These are phyloP conservation scores for Theristicus caerulescens DNA, from an alignment of 2,113 vertebrate genomes.

Conservation along the genomic window DNA sequence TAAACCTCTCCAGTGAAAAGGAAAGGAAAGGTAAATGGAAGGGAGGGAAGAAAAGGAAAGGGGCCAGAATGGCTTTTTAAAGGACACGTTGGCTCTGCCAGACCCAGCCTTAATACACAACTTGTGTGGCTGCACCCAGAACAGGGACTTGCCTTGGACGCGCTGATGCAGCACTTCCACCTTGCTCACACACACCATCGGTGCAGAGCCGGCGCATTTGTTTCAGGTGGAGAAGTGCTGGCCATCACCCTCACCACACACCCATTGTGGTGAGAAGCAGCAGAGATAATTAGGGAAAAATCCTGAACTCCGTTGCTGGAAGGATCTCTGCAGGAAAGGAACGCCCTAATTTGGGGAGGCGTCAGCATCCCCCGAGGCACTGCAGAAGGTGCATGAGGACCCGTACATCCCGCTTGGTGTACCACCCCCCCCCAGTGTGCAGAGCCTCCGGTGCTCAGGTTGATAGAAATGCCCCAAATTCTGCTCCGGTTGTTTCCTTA, in stretches of 20 bases:
- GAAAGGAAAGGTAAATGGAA: neutral
- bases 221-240: neutral
- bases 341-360: fast-evolving
- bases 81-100: neutral
- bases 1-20: neutral
- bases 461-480: fast-evolving
- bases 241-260: neutral
- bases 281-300: neutral
- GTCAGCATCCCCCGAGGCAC: fast-evolving
- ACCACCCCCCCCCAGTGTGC: too few species aligned
- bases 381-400: neutral
- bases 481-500: neutral
- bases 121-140: neutral
- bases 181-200: fast-evolving
- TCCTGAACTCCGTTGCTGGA: neutral
- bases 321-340: neutral
- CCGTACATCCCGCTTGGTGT: fast-evolving
- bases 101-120: neutral
- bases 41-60: neutral
- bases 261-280: neutral
- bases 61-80: neutral
- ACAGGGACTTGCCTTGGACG: neutral
- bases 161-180: neutral
- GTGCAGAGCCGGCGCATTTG: fast-evolving
- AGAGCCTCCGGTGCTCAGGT: neutral